phyloP scores from a whole-genome alignment of 2,888 invertebrate species.

The Latheticus oryzae region DNA sequence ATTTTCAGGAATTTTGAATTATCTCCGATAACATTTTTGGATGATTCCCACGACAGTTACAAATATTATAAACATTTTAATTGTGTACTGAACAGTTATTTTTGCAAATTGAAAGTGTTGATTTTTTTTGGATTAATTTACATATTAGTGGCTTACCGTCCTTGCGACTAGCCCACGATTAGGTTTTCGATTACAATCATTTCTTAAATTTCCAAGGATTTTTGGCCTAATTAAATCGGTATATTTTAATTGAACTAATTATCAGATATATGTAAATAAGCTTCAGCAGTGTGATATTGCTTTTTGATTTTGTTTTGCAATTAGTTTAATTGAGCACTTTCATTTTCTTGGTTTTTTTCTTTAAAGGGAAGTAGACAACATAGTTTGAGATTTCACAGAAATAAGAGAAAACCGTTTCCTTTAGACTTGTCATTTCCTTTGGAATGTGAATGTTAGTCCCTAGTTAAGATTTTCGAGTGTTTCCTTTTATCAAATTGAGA shows the following conservation, averaged over 20 bases:
- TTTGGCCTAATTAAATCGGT: constrained; percentile 21
- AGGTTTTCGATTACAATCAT: constrained; percentile 1
- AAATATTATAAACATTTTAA: too few relatives aligned
- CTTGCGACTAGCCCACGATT: constrained; percentile 5
- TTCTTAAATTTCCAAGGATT: constrained; percentile 18
- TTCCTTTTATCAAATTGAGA: constrained; percentile 12
- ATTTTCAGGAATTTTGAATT: too few relatives aligned
- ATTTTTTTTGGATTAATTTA: too few relatives aligned
- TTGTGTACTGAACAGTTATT: too few relatives aligned
- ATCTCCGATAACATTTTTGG: too few relatives aligned
- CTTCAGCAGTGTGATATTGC: constrained; percentile 2
- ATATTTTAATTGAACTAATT: constrained; percentile 22
- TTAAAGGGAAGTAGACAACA: not conserved
- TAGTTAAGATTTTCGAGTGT: constrained; percentile 9
- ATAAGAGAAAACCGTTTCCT: constrained; percentile 21
- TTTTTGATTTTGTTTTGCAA: constrained; percentile 16
- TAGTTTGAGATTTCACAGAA: constrained; percentile 21
- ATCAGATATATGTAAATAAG: constrained; percentile 23
- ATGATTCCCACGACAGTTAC: too few relatives aligned
- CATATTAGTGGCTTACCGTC: constrained; percentile 9
- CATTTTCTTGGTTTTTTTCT: constrained; percentile 15
- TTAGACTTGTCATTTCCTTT: constrained; percentile 13
- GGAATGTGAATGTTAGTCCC: constrained; percentile 10
- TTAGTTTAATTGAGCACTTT: constrained; percentile 17
- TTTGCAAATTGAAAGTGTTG: too few relatives aligned